Evolutionary conservation across 1,140 invertebrate species (phyloP), one percentile per base, ranked within the genome.

Genomic region (Pectinophora gossypiella): DNA sequence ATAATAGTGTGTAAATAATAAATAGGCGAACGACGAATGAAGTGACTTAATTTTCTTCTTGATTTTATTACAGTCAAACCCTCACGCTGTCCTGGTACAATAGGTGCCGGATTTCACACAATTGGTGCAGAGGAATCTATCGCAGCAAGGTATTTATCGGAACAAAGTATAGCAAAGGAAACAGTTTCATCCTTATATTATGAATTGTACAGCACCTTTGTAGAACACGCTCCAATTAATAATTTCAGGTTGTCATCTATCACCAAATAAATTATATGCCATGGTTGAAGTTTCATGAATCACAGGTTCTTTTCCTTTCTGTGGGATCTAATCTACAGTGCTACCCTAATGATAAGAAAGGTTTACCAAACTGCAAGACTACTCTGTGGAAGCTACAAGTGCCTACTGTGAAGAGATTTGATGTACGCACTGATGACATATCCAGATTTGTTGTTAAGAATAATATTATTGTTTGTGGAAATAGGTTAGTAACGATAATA

Each of bases 341-440:
- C 48, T 80, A 70, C 53, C 18, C 50, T 15, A 38, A 63, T 15
- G 58, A 74, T 19, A 72, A 49, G 19, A 72, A 64, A 48, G 70
- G 70, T 6, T 27, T 63, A 20, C 63, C 59, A 49, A 45, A 58
- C 40, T 51, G 59, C 48, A 59, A 43, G 22, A 27, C 50, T 18
- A 16, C 51, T 6, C 12, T 58, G 4, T 86, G 83, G 83, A 68
- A 48, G 45, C 9, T 82, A 42, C 38, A 66, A 36, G 74, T 83
- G 7, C 83, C 80, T 13, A 80, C 52, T 42, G 59, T 76, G 9
- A 48, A 51, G 18, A 73, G 81, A 59, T 35, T 63, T 67, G 83
- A 82, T 67, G 54, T 77, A 16, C 68, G 83, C 18, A 86, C 76
- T 18, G 77, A 82, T 72, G 83, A 86, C 53, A 77, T 86, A 48